Evolutionary conservation across 1,140 invertebrate species (phyloP), one percentile per base, ranked within the genome.

Genomic region (Brachionus koreanus): DNA sequence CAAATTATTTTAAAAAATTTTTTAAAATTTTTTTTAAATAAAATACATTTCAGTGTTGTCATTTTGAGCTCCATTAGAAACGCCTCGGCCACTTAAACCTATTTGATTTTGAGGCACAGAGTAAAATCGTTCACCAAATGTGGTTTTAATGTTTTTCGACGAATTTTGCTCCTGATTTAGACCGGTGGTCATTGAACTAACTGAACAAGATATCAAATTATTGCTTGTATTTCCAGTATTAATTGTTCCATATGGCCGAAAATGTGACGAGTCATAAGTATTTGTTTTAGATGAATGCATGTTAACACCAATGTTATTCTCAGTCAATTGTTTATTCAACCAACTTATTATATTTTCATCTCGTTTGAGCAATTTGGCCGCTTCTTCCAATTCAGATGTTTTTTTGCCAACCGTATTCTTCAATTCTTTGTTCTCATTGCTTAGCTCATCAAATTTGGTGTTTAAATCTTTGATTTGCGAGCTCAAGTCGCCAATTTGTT

Each of bases 261-360:
- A 74, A 16, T 74, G 69, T 25, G 12, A 23, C 1, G 42, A 74
- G 16, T 72, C 67, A 39, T 39, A 72, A 7, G 23, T 19, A 77
- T 33, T 49, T 6, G 35, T 33, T 61, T 46, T 33, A 7, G 43
- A 29, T 19, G 75, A 52, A 61, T 77, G 39, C 37, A 75, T 49
- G 16, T 57, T 61, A 19, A 42, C 16, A 25, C 76, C 76, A 12
- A 79, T 79, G 49, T 79, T 79, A 43, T 79, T 79, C 29, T 88
- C 87, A 67, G 86, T 88, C 10, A 88, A 86, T 84, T 88, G 87
- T 83, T 87, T 88, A 83, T 88, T 88, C 74, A 88, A 83, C 87
- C 87, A 88, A 52, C 86, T 85, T 25, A 88, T 88, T 46, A 88
- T 82, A 42, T 82, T 82, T 39, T 82, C 79, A 57, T 82, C 63